Percentiles rank a stretch among this genome's conserved stretches.
Evolutionary conservation across 2,113 vertebrate species (phyloP).

Genomic region (Heterocephalus glaber): DNA sequence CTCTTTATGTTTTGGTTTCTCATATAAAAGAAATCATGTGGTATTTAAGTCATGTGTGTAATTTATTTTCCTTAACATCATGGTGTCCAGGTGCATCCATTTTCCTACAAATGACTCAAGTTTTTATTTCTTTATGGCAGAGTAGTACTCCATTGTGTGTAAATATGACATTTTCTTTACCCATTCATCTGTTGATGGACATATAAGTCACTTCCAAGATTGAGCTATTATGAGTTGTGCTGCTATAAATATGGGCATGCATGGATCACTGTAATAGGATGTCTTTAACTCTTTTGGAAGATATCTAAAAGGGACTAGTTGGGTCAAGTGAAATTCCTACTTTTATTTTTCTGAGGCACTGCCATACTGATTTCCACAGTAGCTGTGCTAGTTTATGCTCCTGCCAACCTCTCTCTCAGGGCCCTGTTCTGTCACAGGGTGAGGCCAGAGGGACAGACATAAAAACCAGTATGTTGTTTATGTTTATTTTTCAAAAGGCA

Average conservation of each 20-base stretch:
- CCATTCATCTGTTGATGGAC: not conserved
- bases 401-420: not conserved
- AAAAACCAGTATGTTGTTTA: not conserved
- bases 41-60: not conserved
- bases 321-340: not conserved
- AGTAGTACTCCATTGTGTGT: not conserved
- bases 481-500: not conserved
- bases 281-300: not conserved
- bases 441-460: not conserved
- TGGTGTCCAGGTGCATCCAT: not conserved
- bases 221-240: not conserved
- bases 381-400: not conserved
- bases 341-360: not conserved
- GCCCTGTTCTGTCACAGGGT: not conserved
- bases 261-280: not conserved
- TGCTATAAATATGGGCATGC: not conserved
- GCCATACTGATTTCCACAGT: not conserved
- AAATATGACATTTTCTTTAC: not conserved
- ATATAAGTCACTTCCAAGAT: not conserved
- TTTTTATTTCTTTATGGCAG: not conserved
- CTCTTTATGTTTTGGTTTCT: not conserved
- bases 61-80: not conserved
- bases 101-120: not conserved
- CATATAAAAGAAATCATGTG: not conserved
- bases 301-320: not conserved